A percentile compares a stretch with the other conserved stretches of the same genome.
Evolutionary conservation across 2,888 invertebrate species (phyloP).

Genomic region (Scaptomyza tumidula): DNA sequence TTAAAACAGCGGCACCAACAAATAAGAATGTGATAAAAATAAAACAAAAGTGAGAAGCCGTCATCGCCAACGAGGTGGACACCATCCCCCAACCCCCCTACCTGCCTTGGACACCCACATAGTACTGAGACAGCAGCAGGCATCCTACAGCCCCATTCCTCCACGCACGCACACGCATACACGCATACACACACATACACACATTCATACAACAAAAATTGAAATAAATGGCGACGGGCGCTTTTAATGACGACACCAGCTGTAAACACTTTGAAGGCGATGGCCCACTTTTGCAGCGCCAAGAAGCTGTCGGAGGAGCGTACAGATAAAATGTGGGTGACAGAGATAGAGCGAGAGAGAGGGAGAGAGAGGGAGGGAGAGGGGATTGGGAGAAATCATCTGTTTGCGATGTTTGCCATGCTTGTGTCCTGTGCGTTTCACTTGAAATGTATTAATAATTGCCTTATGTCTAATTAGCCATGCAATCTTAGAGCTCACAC

Average conservation of each 20-base stretch:
- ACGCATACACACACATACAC: not conserved
- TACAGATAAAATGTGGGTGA: not conserved
- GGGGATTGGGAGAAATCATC: constrained; percentile 12
- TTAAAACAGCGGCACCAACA: constrained; percentile 65
- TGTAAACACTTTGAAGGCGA: constrained; percentile 72
- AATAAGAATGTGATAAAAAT: constrained; percentile 70
- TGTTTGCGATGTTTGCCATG: constrained; percentile 36
- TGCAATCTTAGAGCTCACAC: constrained; percentile 48
- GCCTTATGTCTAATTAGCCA: constrained; percentile 75
- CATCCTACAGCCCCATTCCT: not conserved
- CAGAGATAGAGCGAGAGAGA: too few relatives aligned
- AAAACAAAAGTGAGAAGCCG: constrained; percentile 63
- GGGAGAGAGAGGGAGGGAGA: too few relatives aligned
- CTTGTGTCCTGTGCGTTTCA: constrained; percentile 32
- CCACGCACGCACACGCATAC: not conserved
- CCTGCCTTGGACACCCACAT: constrained; percentile 10
- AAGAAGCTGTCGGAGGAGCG: not conserved
- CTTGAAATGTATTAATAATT: constrained; percentile 71
- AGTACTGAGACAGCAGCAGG: constrained; percentile 6
- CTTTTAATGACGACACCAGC: constrained; percentile 77
- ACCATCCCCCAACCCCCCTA: not conserved
- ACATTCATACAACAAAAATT: constrained; percentile 30
- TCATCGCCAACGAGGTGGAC: constrained; percentile 48
- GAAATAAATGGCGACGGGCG: constrained; percentile 65
- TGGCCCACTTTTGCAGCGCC: constrained; percentile 61